Conservation (phyloP, 37 sponge, comb jelly and placozoan species). For the Theonella swinhoei region DNA sequence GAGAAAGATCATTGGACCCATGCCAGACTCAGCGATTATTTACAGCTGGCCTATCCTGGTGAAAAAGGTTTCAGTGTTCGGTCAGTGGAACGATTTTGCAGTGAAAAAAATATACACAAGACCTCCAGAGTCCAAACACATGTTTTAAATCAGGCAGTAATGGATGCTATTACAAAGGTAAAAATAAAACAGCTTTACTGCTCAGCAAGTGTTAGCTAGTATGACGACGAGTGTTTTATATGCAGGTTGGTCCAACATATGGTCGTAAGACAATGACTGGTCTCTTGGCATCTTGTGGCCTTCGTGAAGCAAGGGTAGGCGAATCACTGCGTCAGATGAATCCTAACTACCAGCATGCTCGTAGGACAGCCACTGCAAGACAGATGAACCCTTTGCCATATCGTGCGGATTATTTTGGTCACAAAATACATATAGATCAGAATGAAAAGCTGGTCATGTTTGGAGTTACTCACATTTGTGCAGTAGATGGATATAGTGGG, state of each 20-base stretch:
- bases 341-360: slow-evolving; percentile 38
- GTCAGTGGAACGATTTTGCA: slow-evolving; percentile 26
- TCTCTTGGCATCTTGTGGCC: slow-evolving; percentile 29
- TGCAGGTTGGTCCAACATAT: slow-evolving; percentile 56
- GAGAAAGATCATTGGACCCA: slow-evolving; percentile 12
- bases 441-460: slow-evolving; percentile 74
- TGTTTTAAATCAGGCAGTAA: no score
- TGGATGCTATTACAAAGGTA: not conserved
- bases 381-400: slow-evolving; percentile 31
- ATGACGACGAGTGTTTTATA: not conserved
- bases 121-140: slow-evolving; percentile 16
- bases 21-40: slow-evolving; percentile 6
- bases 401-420: slow-evolving; percentile 64
- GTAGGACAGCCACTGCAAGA: slow-evolving; percentile 12
- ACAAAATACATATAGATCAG: slow-evolving; percentile 73
- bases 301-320: slow-evolving; percentile 37
- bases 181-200: not conserved
- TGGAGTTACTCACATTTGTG: slow-evolving; percentile 67
- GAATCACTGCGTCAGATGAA: slow-evolving; percentile 19
- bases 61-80: slow-evolving; percentile 31
- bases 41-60: slow-evolving; percentile 15
- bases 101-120: slow-evolving; percentile 15
- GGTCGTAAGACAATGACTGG: slow-evolving; percentile 65
- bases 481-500: slow-evolving; percentile 68
- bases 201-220: not conserved